Conservation (phyloP, 1,140 invertebrate species). For the Drosophila lacteicornis region DNA sequence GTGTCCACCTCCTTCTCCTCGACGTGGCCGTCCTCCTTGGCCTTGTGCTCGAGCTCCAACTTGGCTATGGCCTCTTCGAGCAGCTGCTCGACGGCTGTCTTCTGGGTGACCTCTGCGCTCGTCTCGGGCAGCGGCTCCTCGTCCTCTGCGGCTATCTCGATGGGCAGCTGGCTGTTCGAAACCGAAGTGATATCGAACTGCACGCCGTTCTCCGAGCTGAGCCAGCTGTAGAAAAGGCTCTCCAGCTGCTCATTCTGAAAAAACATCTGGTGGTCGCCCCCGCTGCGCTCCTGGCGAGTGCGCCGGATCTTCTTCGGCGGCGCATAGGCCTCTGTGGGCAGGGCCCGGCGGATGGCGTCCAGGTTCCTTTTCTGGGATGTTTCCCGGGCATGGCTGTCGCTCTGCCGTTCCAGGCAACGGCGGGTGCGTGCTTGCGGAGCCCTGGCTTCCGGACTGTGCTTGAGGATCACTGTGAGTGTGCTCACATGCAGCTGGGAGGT, state of each 20-base stretch:
- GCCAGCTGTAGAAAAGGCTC: constrained; percentile 75
- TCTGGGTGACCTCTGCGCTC: constrained; percentile 47
- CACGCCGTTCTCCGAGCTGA: constrained; percentile 70
- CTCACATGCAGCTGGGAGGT: constrained; percentile 59
- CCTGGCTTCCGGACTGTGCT: constrained; percentile 60
- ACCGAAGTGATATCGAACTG: constrained; percentile 69
- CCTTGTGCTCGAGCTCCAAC: constrained; percentile 57
- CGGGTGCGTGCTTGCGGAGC: neutral
- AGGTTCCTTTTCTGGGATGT: constrained; percentile 60
- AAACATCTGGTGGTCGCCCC: constrained; percentile 57
- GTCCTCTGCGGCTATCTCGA: constrained; percentile 55
- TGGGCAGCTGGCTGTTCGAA: constrained; percentile 49
- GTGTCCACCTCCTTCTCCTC: constrained; percentile 63
- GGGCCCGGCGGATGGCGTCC: constrained; percentile 53
- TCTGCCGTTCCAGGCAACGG: constrained; percentile 21
- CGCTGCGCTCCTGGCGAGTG: constrained; percentile 60
- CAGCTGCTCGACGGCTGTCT: constrained; percentile 66
- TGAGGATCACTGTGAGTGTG: constrained; percentile 73
- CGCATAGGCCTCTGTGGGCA: constrained; percentile 73
- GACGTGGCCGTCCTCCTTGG: constrained; percentile 38
- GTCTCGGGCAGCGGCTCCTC: constrained; percentile 17
- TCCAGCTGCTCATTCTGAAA: constrained; percentile 76
- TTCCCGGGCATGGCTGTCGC: constrained; percentile 7
- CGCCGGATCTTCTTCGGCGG: constrained; percentile 81
- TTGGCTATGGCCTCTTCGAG: constrained; percentile 80